Conservation (phyloP, 30 jellyfish, hydroid and myxozoan genomes). For the Hydractinia symbiolongicarpus region DNA sequence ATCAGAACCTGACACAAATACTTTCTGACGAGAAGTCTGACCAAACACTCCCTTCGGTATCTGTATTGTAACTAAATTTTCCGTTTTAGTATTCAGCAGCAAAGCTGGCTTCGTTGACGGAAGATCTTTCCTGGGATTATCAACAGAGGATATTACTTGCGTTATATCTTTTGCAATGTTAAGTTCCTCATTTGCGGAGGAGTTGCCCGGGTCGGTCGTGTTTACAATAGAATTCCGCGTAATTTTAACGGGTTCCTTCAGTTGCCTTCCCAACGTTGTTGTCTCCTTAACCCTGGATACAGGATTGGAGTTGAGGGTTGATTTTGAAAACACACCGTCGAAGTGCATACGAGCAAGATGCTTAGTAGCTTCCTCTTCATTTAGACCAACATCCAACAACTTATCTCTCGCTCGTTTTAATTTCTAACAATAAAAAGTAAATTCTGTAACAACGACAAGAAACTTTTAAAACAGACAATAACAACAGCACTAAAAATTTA, state of each 20-base stretch:
- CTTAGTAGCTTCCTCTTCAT: conserved; percentile 16
- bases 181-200: too few species aligned
- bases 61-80: too few species aligned
- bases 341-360: conserved; percentile 34
- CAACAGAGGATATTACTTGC: not conserved
- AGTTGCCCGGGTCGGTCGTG: too few species aligned
- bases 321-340: conserved; percentile 10
- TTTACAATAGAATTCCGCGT: too few species aligned
- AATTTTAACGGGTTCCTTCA: too few species aligned
- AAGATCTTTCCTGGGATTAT: not conserved
- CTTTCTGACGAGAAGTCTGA: too few species aligned
- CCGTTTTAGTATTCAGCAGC: too few species aligned
- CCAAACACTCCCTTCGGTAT: too few species aligned
- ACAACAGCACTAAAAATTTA: not conserved
- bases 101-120: not conserved
- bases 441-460: not conserved
- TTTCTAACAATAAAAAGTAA: conserved; percentile 9
- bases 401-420: not conserved
- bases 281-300: too few species aligned
- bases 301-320: not conserved
- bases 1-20: too few species aligned
- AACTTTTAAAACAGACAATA: not conserved
- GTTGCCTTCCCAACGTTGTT: too few species aligned
- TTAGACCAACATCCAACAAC: conserved; percentile 10
- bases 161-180: not conserved